phyloP scores from a whole-genome alignment of 2,113 vertebrate species.

The Pteropus alecto region DNA sequence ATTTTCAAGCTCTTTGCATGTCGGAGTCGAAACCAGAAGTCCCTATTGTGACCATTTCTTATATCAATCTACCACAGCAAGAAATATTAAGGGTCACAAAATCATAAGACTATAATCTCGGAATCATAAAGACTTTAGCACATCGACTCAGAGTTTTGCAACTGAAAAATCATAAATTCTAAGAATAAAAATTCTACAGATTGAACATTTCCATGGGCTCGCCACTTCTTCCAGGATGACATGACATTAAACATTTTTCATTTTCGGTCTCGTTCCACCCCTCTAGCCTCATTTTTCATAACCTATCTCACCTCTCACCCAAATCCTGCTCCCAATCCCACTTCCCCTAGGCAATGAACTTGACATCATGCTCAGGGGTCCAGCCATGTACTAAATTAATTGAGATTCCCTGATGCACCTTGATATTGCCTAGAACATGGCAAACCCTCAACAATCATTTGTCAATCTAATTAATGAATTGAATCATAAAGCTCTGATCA shows the following conservation, averaged over 20 bases:
- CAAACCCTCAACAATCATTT: neutral
- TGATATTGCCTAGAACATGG: neutral
- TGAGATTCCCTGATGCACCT: neutral
- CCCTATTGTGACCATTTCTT: neutral
- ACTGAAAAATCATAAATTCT: neutral
- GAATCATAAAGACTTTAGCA: conserved; percentile 41
- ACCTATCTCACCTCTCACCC: neutral
- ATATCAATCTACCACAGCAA: neutral
- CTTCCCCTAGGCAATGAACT: neutral
- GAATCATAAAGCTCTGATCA: neutral
- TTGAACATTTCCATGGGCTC: neutral
- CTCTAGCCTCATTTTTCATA: neutral
- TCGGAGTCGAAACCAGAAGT: neutral
- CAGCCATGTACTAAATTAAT: neutral
- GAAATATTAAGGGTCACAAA: conserved; percentile 40
- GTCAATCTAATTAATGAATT: conserved; percentile 9
- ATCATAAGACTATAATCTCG: conserved; percentile 13
- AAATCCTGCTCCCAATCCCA: neutral
- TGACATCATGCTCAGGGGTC: neutral
- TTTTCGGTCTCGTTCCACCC: neutral
- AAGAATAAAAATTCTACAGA: conserved; percentile 38
- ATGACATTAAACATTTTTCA: neutral
- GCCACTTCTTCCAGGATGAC: neutral
- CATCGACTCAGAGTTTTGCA: neutral
- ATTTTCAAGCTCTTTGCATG: neutral